A percentile compares a stretch with the other conserved stretches of the same genome.
These are phyloP conservation scores for Drosophila ogumai DNA, from an alignment of 1,140 invertebrate species.

Conservation along the genomic window DNA sequence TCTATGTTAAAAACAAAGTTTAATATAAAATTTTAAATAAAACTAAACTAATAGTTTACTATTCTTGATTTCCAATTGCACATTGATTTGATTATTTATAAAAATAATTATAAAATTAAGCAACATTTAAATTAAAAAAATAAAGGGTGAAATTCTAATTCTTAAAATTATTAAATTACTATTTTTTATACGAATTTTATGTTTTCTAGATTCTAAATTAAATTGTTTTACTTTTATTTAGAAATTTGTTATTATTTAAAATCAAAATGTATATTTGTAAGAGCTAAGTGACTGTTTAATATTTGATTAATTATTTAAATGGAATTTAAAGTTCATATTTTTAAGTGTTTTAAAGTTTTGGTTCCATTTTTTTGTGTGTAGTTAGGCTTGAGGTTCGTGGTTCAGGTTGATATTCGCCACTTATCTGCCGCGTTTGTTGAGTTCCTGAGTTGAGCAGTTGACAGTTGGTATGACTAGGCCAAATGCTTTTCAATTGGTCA, in stretches of 20 bases:
- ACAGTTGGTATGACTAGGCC: conserved; percentile 32
- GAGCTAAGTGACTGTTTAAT: too few species aligned
- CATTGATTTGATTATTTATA: too few species aligned
- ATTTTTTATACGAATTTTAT: too few species aligned
- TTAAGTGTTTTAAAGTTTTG: neutral
- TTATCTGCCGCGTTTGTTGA: conserved; percentile 10
- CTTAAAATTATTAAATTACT: neutral
- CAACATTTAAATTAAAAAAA: neutral
- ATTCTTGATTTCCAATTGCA: too few species aligned
- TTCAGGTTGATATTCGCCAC: conserved; percentile 5
- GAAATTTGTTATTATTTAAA: neutral
- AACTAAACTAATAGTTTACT: too few species aligned
- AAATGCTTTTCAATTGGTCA: conserved; percentile 24
- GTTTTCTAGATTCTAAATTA: neutral
- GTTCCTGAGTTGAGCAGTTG: neutral
- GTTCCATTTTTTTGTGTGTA: neutral
- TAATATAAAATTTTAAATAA: too few species aligned
- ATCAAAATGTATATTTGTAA: neutral
- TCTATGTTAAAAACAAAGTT: too few species aligned
- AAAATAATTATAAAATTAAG: too few species aligned
- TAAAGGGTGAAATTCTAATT: neutral
- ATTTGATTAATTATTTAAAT: neutral
- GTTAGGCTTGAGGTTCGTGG: neutral
- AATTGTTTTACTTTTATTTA: neutral
- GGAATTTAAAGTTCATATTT: neutral